These are phyloP conservation scores for Patella caerulea DNA, from an alignment of 2,888 invertebrate genomes.

Conservation along the genomic window DNA sequence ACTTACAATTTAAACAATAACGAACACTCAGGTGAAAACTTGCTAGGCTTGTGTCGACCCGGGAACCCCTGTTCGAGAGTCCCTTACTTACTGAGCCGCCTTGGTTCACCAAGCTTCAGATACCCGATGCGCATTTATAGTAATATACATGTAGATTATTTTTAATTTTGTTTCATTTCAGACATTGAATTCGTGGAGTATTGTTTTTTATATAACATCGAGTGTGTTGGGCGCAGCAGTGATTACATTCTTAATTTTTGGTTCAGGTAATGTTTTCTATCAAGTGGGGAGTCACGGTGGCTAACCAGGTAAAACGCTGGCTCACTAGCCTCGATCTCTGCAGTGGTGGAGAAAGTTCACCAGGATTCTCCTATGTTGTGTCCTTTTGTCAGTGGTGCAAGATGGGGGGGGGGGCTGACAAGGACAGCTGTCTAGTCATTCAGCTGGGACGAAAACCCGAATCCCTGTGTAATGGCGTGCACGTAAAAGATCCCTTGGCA, in stretches of 20 bases:
- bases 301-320: no score
- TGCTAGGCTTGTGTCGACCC: neutral
- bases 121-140: neutral
- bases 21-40: neutral
- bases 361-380: neutral
- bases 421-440: no score
- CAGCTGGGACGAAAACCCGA: no score
- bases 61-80: neutral
- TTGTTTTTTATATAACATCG: slow-evolving; percentile 50
- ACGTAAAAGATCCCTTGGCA: no score
- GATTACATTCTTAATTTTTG: slow-evolving; percentile 45
- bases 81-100: neutral
- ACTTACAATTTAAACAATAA: no score
- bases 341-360: neutral
- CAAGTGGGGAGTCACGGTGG: no score
- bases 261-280: slow-evolving; percentile 40
- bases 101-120: no score
- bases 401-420: neutral
- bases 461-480: no score
- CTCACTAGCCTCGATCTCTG: no score
- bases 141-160: neutral
- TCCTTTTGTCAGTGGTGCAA: neutral
- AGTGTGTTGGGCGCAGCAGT: slow-evolving; percentile 39
- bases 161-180: neutral
- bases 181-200: slow-evolving; percentile 41